Evolutionary conservation across 1,140 invertebrate genomes (phyloP).

Genomic region (Drosophila pandora): DNA sequence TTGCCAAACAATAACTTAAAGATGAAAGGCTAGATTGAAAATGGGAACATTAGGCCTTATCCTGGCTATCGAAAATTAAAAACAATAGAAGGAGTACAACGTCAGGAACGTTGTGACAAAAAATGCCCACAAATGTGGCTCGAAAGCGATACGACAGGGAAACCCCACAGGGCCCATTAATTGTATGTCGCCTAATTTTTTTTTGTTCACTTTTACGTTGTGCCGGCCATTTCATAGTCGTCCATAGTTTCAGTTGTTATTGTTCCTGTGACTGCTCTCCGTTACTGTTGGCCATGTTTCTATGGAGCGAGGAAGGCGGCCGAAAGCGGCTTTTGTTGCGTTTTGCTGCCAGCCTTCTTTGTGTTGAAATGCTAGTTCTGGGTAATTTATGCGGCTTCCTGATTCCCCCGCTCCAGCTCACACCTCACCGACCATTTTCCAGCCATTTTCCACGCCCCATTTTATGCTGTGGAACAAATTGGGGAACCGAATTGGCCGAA

Average conservation of each 20-base stretch:
- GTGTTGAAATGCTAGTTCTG: slow-evolving; percentile 63
- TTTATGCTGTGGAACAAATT: background rate
- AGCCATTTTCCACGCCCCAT: slow-evolving; percentile 1
- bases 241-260: slow-evolving; percentile 46
- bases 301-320: slow-evolving; percentile 62
- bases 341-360: slow-evolving; percentile 48
- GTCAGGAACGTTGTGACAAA: slow-evolving; percentile 11
- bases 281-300: slow-evolving; percentile 68
- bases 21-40: no score
- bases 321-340: slow-evolving; percentile 70
- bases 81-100: slow-evolving; percentile 15
- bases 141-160: slow-evolving; percentile 57
- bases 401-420: background rate
- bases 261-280: slow-evolving; percentile 39
- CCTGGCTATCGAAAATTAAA: slow-evolving; percentile 5
- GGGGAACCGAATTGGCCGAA: background rate
- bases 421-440: slow-evolving; percentile 1
- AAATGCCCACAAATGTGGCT: slow-evolving; percentile 41
- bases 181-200: slow-evolving; percentile 70
- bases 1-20: no score
- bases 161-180: slow-evolving; percentile 78
- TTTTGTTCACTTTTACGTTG: slow-evolving; percentile 34
- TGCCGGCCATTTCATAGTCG: slow-evolving; percentile 42
- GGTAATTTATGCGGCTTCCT: slow-evolving; percentile 78
- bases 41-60: slow-evolving; percentile 2